Conservation (phyloP, 1,140 invertebrate genomes). For the Cotesia typhae region DNA sequence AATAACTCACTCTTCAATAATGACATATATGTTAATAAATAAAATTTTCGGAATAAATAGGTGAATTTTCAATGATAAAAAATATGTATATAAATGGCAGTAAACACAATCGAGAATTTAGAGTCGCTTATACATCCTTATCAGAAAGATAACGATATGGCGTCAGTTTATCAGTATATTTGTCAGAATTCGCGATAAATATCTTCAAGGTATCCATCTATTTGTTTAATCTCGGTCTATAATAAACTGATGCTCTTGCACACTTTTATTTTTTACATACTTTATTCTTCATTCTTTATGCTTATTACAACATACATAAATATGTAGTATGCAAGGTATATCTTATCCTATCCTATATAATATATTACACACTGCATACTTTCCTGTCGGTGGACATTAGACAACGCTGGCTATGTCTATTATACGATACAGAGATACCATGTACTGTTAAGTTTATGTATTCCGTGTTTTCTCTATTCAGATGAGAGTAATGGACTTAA, state of each 20-base stretch:
- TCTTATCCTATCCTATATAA: no score
- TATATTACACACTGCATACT: no score
- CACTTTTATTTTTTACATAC: neutral
- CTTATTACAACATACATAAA: neutral
- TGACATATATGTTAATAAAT: no score
- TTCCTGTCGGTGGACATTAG: no score
- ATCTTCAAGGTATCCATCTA: slow-evolving; percentile 2
- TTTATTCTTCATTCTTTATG: neutral
- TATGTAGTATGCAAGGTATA: no score
- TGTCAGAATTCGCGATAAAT: slow-evolving; percentile 11
- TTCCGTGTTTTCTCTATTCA: no score
- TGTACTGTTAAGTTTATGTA: no score
- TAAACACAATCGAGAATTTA: neutral
- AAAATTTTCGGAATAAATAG: neutral
- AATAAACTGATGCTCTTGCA: neutral
- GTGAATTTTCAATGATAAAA: neutral
- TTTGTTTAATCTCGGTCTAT: slow-evolving; percentile 15
- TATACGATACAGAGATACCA: no score
- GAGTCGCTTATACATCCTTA: neutral
- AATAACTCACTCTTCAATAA: no score
- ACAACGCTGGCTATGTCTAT: no score
- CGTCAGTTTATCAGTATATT: slow-evolving; percentile 22
- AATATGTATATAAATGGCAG: neutral
- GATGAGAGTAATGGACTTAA: no score
- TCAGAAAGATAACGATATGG: slow-evolving; percentile 16